Conservation (phyloP, 37 sponge, comb jelly and placozoan species). For the Beroe forskalii region DNA sequence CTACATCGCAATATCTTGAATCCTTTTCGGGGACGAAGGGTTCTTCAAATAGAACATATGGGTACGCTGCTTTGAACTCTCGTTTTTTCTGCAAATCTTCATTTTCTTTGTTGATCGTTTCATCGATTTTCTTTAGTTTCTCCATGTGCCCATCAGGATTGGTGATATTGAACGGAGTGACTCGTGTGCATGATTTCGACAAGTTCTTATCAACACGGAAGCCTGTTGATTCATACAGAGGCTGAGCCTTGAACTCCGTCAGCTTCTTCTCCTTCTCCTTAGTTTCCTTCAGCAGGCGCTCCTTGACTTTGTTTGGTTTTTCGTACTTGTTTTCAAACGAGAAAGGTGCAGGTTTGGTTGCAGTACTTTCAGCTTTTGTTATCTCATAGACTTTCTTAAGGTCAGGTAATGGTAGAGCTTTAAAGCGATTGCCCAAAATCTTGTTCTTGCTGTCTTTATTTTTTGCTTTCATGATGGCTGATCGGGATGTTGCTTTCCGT, state of each 20-base stretch:
- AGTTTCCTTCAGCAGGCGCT: neutral
- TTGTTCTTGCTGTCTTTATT: neutral
- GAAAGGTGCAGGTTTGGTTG: slow-evolving; percentile 24
- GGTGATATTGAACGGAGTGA: slow-evolving; percentile 33
- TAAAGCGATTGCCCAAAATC: neutral
- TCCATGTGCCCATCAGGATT: slow-evolving; percentile 49
- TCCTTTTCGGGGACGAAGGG: slow-evolving; percentile 40
- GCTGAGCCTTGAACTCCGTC: slow-evolving; percentile 60
- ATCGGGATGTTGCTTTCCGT: neutral
- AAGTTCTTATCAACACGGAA: slow-evolving; percentile 25
- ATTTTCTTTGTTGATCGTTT: slow-evolving; percentile 48
- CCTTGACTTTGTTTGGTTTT: slow-evolving; percentile 12
- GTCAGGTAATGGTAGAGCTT: slow-evolving; percentile 42
- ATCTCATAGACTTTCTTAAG: slow-evolving; percentile 47
- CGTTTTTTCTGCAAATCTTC: slow-evolving; percentile 15
- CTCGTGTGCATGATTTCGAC: slow-evolving; percentile 11
- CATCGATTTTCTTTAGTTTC: slow-evolving; percentile 3
- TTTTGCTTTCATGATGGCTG: slow-evolving; percentile 23
- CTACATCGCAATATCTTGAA: slow-evolving; percentile 28
- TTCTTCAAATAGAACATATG: slow-evolving; percentile 32
- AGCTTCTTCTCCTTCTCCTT: slow-evolving; percentile 43
- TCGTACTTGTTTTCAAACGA: slow-evolving; percentile 29
- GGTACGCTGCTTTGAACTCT: slow-evolving; percentile 60
- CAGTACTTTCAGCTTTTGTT: neutral
- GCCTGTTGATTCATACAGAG: slow-evolving; percentile 18